Base-by-base conservation (phyloP, 2,797 vertebrate species). In the Dermochelys coriacea region DNA sequence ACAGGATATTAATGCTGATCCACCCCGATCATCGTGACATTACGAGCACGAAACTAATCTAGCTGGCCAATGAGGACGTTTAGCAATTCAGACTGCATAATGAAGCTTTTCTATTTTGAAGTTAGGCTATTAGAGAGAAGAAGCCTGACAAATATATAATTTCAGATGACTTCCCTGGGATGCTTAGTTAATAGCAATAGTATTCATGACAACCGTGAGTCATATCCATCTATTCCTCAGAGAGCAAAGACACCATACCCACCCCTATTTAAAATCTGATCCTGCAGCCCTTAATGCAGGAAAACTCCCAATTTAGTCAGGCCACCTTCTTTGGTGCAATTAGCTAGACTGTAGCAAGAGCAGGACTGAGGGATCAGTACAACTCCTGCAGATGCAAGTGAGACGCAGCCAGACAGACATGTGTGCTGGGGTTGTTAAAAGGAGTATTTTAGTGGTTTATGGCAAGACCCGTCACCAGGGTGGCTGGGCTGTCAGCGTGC, bases 141-240 rank as follows among this genome's bases (percentile, higher is more conserved):
- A 95, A 94, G 78, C 75, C 89, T 95, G 95, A 94, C 95, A 97
- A 96, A 96, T 96, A 91, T 95, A 92, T 94, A 97, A 97, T 97
- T 97, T 95, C 95, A 95, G 97, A 92, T 95, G 96, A 97, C 97
- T 97, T 97, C 95, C 92, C 89, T 97, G 96, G 96, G 96, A 97
- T 90, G 90, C 93, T 95, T 79, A 87, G 93, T 91, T 95, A 97
- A 96, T 88, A 96, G 87, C 89, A 85, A 0, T 87, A 95, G 96
- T 97, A 97, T 97, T 97, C 95, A 97, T 98, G 97, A 97, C 95
- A 94, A 94, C 88, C 51, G 21, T 97, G 97, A 98, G 90, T 97
- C 97, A 97, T 96, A 90, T 74, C 68, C 94, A 57, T 94, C 91
- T 88, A 47, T 85, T 97, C 82, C 78, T 91, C 45, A 7, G 94